Conservation (phyloP, 2,888 invertebrate species). For the Tachystola acroxantha region DNA sequence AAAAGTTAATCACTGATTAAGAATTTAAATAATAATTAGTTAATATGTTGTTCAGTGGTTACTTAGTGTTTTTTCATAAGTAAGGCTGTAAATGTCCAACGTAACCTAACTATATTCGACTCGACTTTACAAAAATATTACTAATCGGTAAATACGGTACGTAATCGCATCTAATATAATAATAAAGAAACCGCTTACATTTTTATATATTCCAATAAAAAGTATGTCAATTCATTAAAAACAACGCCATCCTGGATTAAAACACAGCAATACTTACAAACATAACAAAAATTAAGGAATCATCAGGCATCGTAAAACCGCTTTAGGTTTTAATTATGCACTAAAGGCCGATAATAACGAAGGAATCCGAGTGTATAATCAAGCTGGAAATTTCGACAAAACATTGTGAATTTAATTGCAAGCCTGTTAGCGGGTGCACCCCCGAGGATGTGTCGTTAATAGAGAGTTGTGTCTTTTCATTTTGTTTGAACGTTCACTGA, state of each 20-base stretch:
- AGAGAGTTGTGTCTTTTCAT: conserved; percentile 72
- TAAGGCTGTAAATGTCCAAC: no score
- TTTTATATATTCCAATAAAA: not conserved
- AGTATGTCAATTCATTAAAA: no score
- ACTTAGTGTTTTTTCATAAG: no score
- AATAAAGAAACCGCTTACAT: no score
- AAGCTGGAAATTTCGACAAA: conserved; percentile 9
- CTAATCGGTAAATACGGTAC: no score
- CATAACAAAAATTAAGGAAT: conserved; percentile 21
- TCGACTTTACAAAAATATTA: no score
- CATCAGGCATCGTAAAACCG: conserved; percentile 27
- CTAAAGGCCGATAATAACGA: conserved; percentile 24
- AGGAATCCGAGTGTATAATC: conserved; percentile 18
- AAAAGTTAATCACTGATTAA: no score
- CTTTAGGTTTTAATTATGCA: conserved; percentile 25
- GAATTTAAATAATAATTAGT: no score
- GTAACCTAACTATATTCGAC: no score
- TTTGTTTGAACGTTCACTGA: conserved; percentile 73
- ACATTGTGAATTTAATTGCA: conserved; percentile 48
- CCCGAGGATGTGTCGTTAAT: conserved; percentile 69
- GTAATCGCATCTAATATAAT: no score
- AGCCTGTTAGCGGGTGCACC: conserved; percentile 51
- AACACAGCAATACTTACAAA: conserved; percentile 22
- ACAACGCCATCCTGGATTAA: conserved; percentile 18
- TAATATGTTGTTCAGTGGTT: no score